Base-by-base conservation (phyloP, 2,113 vertebrate species). In the Benitochromis conjunctus region DNA sequence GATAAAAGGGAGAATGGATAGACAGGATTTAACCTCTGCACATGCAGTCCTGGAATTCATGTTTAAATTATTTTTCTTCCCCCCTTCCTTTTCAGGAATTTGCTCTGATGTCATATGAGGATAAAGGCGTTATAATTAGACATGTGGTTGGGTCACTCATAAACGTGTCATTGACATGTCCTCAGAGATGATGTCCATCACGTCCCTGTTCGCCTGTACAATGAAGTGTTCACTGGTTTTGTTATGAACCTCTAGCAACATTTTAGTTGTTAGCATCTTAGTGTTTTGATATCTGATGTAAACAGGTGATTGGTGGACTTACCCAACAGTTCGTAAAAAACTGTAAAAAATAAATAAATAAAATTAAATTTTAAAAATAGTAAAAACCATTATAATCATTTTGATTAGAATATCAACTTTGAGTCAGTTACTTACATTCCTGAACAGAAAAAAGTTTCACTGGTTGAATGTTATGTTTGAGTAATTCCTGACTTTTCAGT, bases 1-100 rank as follows among this genome's bases (percentile, higher is more conserved):
- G 87, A 91, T 85, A 85, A 91, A 43, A 62, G 79, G 55, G 58
- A 74, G 86, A 83, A 79, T 64, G 80, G 88, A 77, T 76, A 57
- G 41, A 24, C 58, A 53, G 78, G 77, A 16, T 85, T 85, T 74
- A 71, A 85, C 62, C 84, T 58, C 78, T 58, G 78, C 84, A 51
- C 53, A 71, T 48, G 58, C 54, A 51, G 78, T 38, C 53, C 41
- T 53, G 54, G 26, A 80, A 60, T 29, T 80, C 21, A 74, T 74
- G 41, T 76, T 76, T 53, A 76, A 74, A 80, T 86, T 38, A 16
- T 56, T 85, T 69, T 69, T 7, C 11, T 7, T 2, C 4, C 11
- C 19, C 19, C n/a, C 29, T 29, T 29, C 60, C 14, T 71, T 24
- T 54, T 85, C 53, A 41, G 18, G 36, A 83, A 84, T 57, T 64